These are phyloP conservation scores for Hemibagrus wyckioides DNA, from an alignment of 2,113 vertebrate species.

Conservation along the genomic window DNA sequence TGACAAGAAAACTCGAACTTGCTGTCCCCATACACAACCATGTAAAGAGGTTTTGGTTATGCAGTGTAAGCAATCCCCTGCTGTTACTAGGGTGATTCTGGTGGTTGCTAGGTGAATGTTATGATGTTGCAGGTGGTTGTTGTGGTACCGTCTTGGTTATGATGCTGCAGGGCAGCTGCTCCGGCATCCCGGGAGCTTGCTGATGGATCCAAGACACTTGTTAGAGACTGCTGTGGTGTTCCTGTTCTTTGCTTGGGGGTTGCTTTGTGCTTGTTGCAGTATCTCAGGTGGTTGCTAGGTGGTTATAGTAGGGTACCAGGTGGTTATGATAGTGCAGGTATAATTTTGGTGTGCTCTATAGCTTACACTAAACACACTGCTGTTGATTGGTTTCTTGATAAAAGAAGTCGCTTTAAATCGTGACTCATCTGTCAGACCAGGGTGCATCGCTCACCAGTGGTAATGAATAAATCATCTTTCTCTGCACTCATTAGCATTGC, in stretches of 20 bases:
- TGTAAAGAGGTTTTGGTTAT: neutral
- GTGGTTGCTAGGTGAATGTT: too few species aligned
- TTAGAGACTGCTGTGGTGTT: neutral
- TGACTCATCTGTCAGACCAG: neutral
- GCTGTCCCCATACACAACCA: neutral
- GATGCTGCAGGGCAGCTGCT: neutral
- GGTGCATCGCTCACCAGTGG: slow-evolving; percentile 3
- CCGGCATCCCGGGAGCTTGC: neutral
- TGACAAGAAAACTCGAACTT: neutral
- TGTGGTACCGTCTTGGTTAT: neutral
- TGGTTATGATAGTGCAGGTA: neutral
- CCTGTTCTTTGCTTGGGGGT: neutral
- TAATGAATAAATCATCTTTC: slow-evolving; percentile 50
- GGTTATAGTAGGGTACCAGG: neutral
- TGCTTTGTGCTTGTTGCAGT: neutral
- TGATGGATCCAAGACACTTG: neutral
- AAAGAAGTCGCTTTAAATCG: neutral
- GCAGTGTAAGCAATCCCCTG: neutral
- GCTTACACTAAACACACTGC: neutral
- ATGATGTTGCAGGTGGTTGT: neutral
- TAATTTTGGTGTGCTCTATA: too few species aligned
- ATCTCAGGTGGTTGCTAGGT: neutral
- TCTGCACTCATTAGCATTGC: slow-evolving; percentile 41
- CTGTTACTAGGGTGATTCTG: neutral
- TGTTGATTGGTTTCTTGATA: neutral